A percentile compares a stretch with the other conserved stretches of the same genome.
Evolutionary conservation across 2,113 vertebrate species (phyloP).

Genomic region (Sebastes fasciatus): DNA sequence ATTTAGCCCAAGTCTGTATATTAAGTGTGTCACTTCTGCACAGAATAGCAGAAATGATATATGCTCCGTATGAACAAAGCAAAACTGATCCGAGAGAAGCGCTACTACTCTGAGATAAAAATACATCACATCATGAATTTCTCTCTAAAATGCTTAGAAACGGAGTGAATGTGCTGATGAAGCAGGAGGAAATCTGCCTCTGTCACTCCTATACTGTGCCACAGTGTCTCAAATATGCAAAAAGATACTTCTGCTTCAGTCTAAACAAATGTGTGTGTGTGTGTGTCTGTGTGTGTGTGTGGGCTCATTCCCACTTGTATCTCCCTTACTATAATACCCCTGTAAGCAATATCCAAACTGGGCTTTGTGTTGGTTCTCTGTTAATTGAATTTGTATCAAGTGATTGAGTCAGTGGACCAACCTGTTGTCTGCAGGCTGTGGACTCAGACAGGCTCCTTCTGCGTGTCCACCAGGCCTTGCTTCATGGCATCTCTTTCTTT

Average conservation of each 20-base stretch:
- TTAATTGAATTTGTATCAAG: slow-evolving; percentile 51
- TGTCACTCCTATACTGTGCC: slow-evolving; percentile 21
- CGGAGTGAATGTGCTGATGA: slow-evolving; percentile 20
- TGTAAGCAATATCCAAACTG: slow-evolving; percentile 51
- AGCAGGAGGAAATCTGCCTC: slow-evolving; percentile 29
- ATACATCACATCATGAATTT: slow-evolving; percentile 31
- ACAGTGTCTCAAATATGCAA: slow-evolving; percentile 52
- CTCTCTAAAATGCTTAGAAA: slow-evolving; percentile 36
- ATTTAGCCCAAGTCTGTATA: slow-evolving; percentile 25
- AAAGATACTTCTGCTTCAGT: slow-evolving; percentile 46
- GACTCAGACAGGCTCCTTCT: neutral
- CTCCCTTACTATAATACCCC: slow-evolving; percentile 20
- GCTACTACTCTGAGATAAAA: slow-evolving; percentile 24
- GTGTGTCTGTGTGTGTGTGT: slow-evolving; percentile 6
- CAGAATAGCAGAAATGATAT: slow-evolving; percentile 16
- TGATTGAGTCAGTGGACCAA: slow-evolving; percentile 42
- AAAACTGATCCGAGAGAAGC: slow-evolving; percentile 18
- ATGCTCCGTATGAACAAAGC: slow-evolving; percentile 15
- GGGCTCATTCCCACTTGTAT: slow-evolving; percentile 22
- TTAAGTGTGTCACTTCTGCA: slow-evolving; percentile 1
- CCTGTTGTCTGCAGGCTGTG: slow-evolving; percentile 35
- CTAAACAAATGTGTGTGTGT: slow-evolving; percentile 13
- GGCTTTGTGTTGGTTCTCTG: slow-evolving; percentile 24
- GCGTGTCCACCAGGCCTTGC: neutral
- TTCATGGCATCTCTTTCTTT: neutral